Evolutionary conservation across 2,888 invertebrate species (phyloP).

Genomic region (Aethes cnicana): DNA sequence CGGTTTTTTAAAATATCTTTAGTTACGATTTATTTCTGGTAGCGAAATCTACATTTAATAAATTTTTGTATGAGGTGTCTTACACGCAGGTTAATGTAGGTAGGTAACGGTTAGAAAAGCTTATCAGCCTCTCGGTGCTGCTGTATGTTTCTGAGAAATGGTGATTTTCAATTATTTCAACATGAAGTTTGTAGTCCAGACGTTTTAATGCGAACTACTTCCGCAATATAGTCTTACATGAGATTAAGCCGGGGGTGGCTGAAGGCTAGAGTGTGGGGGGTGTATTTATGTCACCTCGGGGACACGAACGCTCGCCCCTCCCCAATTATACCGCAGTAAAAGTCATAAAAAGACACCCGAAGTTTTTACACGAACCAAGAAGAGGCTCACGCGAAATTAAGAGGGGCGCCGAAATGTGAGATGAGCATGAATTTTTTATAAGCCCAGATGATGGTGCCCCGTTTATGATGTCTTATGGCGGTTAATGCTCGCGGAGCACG

Average conservation of each 20-base stretch:
- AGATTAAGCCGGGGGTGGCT: slow-evolving; percentile 75
- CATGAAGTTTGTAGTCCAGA: slow-evolving; percentile 50
- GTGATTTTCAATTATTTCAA: slow-evolving; percentile 47
- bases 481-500: slow-evolving; percentile 76
- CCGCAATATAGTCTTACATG: slow-evolving; percentile 71
- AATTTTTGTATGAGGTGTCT: no score
- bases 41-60: no score
- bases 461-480: slow-evolving; percentile 82
- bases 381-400: slow-evolving; percentile 81
- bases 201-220: slow-evolving; percentile 66
- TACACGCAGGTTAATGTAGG: no score
- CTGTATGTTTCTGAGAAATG: slow-evolving; percentile 7
- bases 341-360: slow-evolving; percentile 83
- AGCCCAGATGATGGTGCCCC: slow-evolving; percentile 80
- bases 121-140: neutral
- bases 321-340: slow-evolving; percentile 83
- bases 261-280: slow-evolving; percentile 64
- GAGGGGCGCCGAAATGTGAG: slow-evolving; percentile 83
- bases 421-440: slow-evolving; percentile 83
- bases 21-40: no score
- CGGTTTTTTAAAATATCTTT: no score
- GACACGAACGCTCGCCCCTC: slow-evolving; percentile 77
- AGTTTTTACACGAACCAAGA: slow-evolving; percentile 82
- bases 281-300: slow-evolving; percentile 82
- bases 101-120: neutral